Base-by-base conservation (phyloP, 2,113 vertebrate genomes). In the Dicaeum eximium region DNA sequence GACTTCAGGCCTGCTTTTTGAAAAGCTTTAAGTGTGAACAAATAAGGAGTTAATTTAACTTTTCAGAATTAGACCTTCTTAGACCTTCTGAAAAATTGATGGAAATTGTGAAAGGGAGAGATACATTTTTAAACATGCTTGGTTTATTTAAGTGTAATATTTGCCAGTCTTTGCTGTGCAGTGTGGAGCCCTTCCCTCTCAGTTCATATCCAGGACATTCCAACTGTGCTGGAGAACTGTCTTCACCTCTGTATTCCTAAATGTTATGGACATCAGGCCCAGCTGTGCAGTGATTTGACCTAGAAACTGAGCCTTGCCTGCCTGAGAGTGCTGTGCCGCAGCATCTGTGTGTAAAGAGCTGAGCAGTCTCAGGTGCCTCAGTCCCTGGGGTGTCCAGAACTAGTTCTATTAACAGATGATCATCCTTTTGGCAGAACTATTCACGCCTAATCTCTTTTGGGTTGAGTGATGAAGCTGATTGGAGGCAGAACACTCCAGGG, bases 21-120 rank as follows among this genome's bases (percentile, higher is more conserved):
- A 88, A 93, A 80, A 90, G 31, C 45, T 57, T n/a, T 4, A 80
- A 71, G 38, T 31, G 13, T 37, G 75, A 67, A 51, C 48, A 79
- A 50, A 66, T 73, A 79, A 91, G 61, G 61, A 90, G 45, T 91
- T 89, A 62, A 85, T 90, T 95, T 95, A 87, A 78, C 66, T 77
- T 87, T 77, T 92, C 87, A 70, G 79, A 85, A 82, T 73, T 48
- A 97, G 70, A 67, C 57, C 45, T 93, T 75, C 69, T 72, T 56
- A 95, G 60, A 58, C 56, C 48, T 91, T 72, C 44, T 91, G 78
- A 92, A 94, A 89, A 80, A 75, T 82, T 89, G 3, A 69, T 89
- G 65, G 33, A 23, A 91, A 21, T 33, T 48, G 54, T 85, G 87
- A 72, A n/a, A 57, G 62, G 28, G 23, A 94, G 80, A 89, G 73